Percentiles rank a stretch among this genome's conserved stretches.
Conservation (phyloP, 2,888 invertebrate species). For the Cryptocephalus primarius region DNA sequence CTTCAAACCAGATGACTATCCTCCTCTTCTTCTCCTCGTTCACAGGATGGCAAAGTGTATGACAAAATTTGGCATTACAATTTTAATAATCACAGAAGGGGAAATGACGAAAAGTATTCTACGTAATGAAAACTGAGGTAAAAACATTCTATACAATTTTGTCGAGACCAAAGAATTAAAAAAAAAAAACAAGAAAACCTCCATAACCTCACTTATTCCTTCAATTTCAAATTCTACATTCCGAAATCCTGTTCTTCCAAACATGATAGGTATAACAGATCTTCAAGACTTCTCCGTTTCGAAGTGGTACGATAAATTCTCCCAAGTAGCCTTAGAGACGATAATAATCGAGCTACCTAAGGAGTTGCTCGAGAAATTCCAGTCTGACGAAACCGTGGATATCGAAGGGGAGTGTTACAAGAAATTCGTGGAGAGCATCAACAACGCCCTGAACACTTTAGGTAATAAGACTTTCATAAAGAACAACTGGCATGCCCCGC, state of each 20-base stretch:
- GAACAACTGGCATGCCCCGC: conserved; percentile 35
- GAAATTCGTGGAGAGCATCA: conserved; percentile 18
- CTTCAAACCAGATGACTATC: neutral
- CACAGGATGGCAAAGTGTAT: too few species aligned
- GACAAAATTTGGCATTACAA: too few species aligned
- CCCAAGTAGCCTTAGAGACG: conserved; percentile 23
- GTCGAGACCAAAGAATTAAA: too few species aligned
- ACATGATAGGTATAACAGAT: conserved; percentile 26
- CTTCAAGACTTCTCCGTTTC: conserved; percentile 29
- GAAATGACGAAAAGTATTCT: too few species aligned
- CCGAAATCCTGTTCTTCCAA: neutral
- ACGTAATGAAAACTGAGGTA: too few species aligned
- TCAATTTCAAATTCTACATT: too few species aligned
- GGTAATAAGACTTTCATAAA: conserved; percentile 28
- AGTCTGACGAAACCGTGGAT: conserved; percentile 15
- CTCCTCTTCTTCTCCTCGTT: too few species aligned
- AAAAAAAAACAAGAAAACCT: too few species aligned
- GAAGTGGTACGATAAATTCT: conserved; percentile 28
- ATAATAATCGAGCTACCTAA: conserved; percentile 25
- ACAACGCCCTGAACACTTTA: conserved; percentile 25
- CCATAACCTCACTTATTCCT: too few species aligned
- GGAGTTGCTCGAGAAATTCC: conserved; percentile 21
- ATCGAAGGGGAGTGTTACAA: conserved; percentile 15
- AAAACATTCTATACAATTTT: too few species aligned
- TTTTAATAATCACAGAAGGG: too few species aligned